Base-by-base conservation (phyloP, 2,797 vertebrate species). In the Tenualosa thibaudeaui region DNA sequence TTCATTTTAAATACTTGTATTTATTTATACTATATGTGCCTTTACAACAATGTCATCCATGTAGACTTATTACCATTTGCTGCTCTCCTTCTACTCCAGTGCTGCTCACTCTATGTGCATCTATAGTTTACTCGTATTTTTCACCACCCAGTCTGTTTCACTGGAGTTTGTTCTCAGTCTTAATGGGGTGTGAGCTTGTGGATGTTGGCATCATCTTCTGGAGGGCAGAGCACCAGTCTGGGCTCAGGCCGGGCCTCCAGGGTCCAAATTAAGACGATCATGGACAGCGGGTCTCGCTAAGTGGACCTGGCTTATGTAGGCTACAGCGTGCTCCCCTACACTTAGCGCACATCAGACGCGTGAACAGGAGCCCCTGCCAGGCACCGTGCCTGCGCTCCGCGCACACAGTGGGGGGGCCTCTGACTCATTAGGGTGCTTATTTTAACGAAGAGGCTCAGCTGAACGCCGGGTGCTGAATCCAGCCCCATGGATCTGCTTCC, bases 401-500 rank as follows among this genome's bases (percentile, higher is more conserved):
- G 84, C 87, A 5, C 86, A 13, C 71, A 46, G 71, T 78, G 71
- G 71, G 31, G 89, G 84, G 89, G 53, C 84, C 87, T 12, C 85
- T 26, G 82, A 82, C 91, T 94, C 93, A 94, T 94, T 93, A 94
- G 89, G 89, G 90, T 85, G 65, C 90, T 88, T 92, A 89, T 92
- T 93, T 93, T 89, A 94, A 93, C 92, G 91, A 93, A 94, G 92
- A 91, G 49, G 90, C 89, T 87, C 86, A 60, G 49, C 89, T 87
- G 89, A 91, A 89, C 85, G 82, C 62, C 87, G 83, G 85, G 82
- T 82, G 89, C 75, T 83, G 82, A 65, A 68, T 87, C 82, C 82
- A 86, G 71, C 87, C 91, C 89, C 84, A 1, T 60, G 89, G 83
- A 89, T 89, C 89, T 78, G 85, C 86, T 85, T 87, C 89, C 87